phyloP scores from a whole-genome alignment of 2,888 invertebrate genomes.

The Lottia gigantea region DNA sequence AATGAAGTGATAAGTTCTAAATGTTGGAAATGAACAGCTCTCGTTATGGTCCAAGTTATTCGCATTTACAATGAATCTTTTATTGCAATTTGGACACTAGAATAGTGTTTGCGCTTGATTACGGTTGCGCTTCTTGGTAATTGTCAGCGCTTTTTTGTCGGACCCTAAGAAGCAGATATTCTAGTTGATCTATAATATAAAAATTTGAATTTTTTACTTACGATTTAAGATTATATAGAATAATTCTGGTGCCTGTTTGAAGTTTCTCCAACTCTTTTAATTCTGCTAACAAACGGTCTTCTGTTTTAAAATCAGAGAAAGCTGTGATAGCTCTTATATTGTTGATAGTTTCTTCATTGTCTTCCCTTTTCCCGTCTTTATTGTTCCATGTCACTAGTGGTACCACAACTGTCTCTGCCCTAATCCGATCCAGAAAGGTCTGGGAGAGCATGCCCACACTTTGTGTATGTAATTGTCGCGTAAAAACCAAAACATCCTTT shows the following conservation, averaged over 20 bases:
- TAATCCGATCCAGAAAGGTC: constrained; percentile 54
- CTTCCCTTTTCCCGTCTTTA: constrained; percentile 23
- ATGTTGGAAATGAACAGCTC: no score
- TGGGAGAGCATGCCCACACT: constrained; percentile 64
- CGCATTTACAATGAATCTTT: no score
- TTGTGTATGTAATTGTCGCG: constrained; percentile 43
- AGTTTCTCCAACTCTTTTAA: constrained; percentile 38
- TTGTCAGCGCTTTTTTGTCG: no score
- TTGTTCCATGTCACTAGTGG: constrained; percentile 62
- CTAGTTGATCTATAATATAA: no score
- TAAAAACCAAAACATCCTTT: constrained; percentile 64
- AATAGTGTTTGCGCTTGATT: no score
- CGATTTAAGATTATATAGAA: constrained; percentile 63
- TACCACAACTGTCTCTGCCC: constrained; percentile 60
- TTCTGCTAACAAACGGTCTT: constrained; percentile 50
- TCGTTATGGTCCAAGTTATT: no score
- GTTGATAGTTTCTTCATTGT: constrained; percentile 24
- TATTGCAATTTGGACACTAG: no score
- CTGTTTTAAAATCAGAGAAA: constrained; percentile 53
- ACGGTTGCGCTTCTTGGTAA: no score
- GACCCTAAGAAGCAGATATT: no score
- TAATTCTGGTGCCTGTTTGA: constrained; percentile 60
- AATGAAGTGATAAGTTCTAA: no score
- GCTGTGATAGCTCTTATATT: constrained; percentile 55
- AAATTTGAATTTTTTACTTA: constrained; percentile 32